Base-by-base conservation (phyloP, 2,888 invertebrate genomes). In the Catocala nupta region DNA sequence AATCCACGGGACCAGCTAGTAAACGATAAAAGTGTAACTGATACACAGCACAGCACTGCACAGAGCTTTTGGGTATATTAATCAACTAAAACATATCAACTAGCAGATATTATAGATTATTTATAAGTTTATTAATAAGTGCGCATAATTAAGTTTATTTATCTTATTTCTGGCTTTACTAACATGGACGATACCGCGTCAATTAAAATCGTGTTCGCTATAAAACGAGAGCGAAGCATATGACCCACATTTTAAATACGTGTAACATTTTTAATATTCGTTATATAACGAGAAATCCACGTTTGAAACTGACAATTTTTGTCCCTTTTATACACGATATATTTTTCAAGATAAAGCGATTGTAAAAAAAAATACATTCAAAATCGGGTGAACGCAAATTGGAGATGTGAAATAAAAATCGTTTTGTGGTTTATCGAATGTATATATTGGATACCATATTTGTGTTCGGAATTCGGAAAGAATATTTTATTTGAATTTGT, bases 241-340 rank as follows among this genome's bases (percentile, higher is more conserved):
- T 72, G 73, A 75, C 73, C 73, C 49, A 73, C 52, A 72, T 73
- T 70, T 71, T 45, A 66, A 59, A 59, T 49, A 6, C 45, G 44
- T 55, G 60, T 59, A 55, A 59, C 53, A 53, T 64, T 61, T 73
- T 68, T 7, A 55, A 57, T 55, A 65, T 52, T 50, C 45, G 33
- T n/a, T 48, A 16, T 65, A 12, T 13, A 3, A 51, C 10, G 44
- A 55, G 55, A 68, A 65, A 63, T 57, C 16, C 59, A 36, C 55
- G 50, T 59, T 71, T 66, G 42, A 57, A 65, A 63, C 25, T 59
- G 34, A 51, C 61, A 51, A 68, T 68, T 72, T 57, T 44, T 63
- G 25, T 67, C 55, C 50, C 54, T 57, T 68, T 53, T 62, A 74
- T 48, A 62, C 16, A 55, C 49, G 50, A 58, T 57, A 55, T 64